Percentiles rank a stretch among this genome's conserved stretches.
These are phyloP conservation scores for Syrrhaptes paradoxus DNA, from an alignment of 2,113 vertebrate species.

Conservation along the genomic window DNA sequence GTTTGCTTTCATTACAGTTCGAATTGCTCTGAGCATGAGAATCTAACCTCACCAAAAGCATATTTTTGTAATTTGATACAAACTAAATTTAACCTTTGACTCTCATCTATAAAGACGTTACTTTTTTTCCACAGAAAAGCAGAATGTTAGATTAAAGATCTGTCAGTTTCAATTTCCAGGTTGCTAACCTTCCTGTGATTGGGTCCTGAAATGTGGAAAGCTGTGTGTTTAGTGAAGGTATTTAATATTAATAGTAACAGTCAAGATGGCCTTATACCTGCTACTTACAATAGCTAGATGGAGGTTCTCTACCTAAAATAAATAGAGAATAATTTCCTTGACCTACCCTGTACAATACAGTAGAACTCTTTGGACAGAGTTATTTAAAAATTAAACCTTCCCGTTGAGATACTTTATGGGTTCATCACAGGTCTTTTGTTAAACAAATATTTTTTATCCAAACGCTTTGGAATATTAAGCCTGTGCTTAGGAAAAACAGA, in stretches of 20 bases:
- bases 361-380: background rate
- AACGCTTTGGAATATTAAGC: slow-evolving; percentile 54
- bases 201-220: slow-evolving; percentile 43
- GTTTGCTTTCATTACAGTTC: slow-evolving; percentile 81
- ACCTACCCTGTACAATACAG: background rate
- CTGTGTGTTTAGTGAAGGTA: background rate
- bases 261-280: background rate
- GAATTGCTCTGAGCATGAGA: slow-evolving; percentile 78
- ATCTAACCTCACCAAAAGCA: slow-evolving; percentile 79
- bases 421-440: background rate
- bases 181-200: slow-evolving; percentile 69
- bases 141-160: slow-evolving; percentile 72
- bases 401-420: background rate
- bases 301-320: background rate
- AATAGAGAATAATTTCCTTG: background rate
- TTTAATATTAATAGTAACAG: background rate
- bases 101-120: slow-evolving; percentile 77
- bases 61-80: slow-evolving; percentile 83
- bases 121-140: slow-evolving; percentile 66
- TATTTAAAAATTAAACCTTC: background rate
- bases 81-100: slow-evolving; percentile 83
- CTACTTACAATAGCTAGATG: background rate
- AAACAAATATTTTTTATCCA: slow-evolving; percentile 35
- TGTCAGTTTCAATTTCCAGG: slow-evolving; percentile 75
- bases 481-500: slow-evolving; percentile 15